phyloP scores from a whole-genome alignment of 2,797 vertebrate species.

The Delichon dasypus region DNA sequence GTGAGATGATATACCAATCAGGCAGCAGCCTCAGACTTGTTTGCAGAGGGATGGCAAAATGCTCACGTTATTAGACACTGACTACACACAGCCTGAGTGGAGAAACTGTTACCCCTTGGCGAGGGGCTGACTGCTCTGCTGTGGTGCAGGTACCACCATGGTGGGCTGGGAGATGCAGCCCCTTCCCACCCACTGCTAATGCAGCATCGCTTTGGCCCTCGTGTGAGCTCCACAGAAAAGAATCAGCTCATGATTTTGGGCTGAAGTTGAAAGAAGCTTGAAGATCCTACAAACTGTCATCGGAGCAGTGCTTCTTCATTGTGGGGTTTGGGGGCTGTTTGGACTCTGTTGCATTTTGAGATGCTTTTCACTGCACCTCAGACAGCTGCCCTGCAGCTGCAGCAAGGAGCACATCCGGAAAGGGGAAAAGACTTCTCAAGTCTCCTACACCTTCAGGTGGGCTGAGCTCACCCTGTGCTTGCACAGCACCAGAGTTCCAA shows the following conservation, averaged over 20 bases:
- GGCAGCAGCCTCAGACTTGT: slow-evolving; percentile 77
- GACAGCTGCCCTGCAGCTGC: background rate
- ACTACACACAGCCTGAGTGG: slow-evolving; percentile 62
- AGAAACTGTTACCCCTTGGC: slow-evolving; percentile 44
- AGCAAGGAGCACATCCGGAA: background rate
- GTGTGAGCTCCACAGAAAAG: background rate
- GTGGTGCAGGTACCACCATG: slow-evolving; percentile 34
- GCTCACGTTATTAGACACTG: slow-evolving; percentile 74
- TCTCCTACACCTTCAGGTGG: background rate
- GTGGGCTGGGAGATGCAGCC: slow-evolving; percentile 36
- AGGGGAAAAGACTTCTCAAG: background rate
- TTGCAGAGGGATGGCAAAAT: slow-evolving; percentile 76
- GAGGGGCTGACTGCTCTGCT: slow-evolving; percentile 46
- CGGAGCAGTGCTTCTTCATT: fast-evolving
- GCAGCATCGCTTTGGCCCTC: background rate
- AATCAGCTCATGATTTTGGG: background rate
- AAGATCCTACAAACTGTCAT: background rate
- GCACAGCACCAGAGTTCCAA: background rate
- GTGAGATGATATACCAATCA: slow-evolving; percentile 81
- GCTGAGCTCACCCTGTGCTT: background rate
- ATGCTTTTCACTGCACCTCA: background rate
- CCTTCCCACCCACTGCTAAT: slow-evolving; percentile 8
- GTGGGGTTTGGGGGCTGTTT: background rate
- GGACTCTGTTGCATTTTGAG: background rate
- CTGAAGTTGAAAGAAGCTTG: background rate